Base-by-base conservation (phyloP, 37 sponge, comb jelly and placozoan species). In the Hexactinellida sp. region DNA sequence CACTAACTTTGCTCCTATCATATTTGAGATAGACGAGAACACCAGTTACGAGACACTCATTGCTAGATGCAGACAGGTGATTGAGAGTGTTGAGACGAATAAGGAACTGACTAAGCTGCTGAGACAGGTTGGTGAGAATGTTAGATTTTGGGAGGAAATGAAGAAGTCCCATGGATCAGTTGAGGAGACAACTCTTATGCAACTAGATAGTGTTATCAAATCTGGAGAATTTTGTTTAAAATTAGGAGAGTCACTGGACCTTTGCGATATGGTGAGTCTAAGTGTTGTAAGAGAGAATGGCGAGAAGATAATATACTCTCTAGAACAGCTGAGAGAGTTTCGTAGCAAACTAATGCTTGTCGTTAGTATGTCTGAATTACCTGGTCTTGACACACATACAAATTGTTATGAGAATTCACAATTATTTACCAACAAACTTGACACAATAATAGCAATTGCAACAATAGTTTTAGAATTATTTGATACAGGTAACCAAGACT, bases 291-390 rank as follows among this genome's bases (percentile, higher is more conserved):
- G 76, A 63, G 28, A 63, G 13, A n/a, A 63, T n/a, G 30, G 34
- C 13, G 76, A 63, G 76, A 63, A 63, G 3, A 63, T 5, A n/a
- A 63, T 63, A 21, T 63, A 63, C 30, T 21, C 28, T 63, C 30
- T 63, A n/a, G 76, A 63, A 25, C 76, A 63, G 28, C 34, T 63
- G 28, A 63, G 76, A 63, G 76, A 63, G 76, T 63, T 63, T 10
- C 76, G 76, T n/a, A 63, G 76, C 76, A 63, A 63, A 63, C 76
- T 63, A 32, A 63, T 63, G 76, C 76, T 63, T 7, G 76, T 63
- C 5, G 76, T 63, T n/a, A 63, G 76, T 28, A 63, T 21, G 13
- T 25, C 34, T 63, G 21, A 10, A 63, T 1, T 32, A 25, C 30
- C 76, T 32, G 5, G 30, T 7, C 1, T 1, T 23, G 76, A 63